Base-by-base conservation (phyloP, 2,797 vertebrate genomes). In the Bothrops alternatus region DNA sequence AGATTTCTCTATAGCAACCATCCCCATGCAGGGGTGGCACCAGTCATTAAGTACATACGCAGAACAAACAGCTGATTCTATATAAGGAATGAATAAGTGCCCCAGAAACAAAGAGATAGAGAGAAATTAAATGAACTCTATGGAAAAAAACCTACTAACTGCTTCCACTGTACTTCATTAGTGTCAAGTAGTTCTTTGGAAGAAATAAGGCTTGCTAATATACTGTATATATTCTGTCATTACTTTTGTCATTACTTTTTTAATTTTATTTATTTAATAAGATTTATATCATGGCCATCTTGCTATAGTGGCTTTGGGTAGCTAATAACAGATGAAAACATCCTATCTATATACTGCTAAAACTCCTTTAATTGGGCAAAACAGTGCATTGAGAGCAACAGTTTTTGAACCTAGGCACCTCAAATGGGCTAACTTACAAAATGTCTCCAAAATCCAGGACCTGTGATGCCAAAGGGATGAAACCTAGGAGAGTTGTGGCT, bases 51-150 rank as follows among this genome's bases (percentile, higher is more conserved):
- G 87, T 61, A 69, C 73, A 25, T 37, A 94, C 82, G 12, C 82
- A 95, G 0, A n/a, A 88, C 69, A 92, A 89, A 94, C 87, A 91
- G 13, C 2, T n/a, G 69, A 87, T 90, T 95, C 91, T 58, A 69
- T 18, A 69, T 32, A 88, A 65, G 4, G 92, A 63, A 89, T 90
- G n/a, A 63, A 90, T 90, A 32, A 28, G 37, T 91, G 23, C 14
- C 28, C 56, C 90, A 58, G 60, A 78, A 85, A 55, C 57, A 93
- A 91, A 50, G 57, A 90, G 23, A 93, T 90, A 1, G 6, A 53
- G 89, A 92, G 32, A 2, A 90, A 93, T 93, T 90, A 90, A 89
- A 95, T 56, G 23, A 82, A n/a, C n/a, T 78, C 4, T 61, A 69
- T 88, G 78, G 4, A 4, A 0, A 89, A 89, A 20, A 94, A 93